These are phyloP conservation scores for Clarias macrocephalus DNA, from an alignment of 2,113 vertebrate genomes.

Conservation along the genomic window DNA sequence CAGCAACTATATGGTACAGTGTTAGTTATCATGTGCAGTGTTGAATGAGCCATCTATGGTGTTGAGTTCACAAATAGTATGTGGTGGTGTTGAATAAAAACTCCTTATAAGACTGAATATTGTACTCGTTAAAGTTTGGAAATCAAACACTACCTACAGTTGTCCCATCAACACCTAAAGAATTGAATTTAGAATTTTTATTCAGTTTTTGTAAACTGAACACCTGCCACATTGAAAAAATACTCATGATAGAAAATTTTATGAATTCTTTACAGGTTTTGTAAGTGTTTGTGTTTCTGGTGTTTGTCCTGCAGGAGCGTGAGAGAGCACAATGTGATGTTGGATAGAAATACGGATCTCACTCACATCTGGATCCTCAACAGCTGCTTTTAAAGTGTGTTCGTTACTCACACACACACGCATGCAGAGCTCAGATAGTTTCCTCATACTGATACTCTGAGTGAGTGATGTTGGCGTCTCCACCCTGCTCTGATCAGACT, in stretches of 20 bases:
- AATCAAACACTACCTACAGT: background rate
- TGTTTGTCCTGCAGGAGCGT: background rate
- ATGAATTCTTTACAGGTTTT: background rate
- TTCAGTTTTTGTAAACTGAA: background rate
- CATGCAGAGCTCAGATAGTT: background rate
- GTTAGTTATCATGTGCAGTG: background rate
- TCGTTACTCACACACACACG: background rate
- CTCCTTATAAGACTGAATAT: background rate
- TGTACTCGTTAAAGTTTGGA: background rate
- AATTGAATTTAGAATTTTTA: background rate
- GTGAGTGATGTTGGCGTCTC: constrained; percentile 46
- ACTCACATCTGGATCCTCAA: background rate
- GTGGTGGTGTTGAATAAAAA: background rate
- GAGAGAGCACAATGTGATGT: background rate
- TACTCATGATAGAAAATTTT: background rate
- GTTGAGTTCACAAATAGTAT: background rate
- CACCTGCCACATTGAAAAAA: background rate
- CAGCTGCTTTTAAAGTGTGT: background rate
- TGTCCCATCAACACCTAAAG: too few species aligned
- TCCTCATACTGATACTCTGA: background rate
- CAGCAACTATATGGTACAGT: background rate
- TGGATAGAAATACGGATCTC: background rate
- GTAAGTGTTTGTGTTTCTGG: background rate
- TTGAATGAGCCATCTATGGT: background rate
- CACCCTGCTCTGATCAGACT: constrained; percentile 47